Evolutionary conservation across 2,888 invertebrate genomes (phyloP).

Genomic region (Conus canariensis): DNA sequence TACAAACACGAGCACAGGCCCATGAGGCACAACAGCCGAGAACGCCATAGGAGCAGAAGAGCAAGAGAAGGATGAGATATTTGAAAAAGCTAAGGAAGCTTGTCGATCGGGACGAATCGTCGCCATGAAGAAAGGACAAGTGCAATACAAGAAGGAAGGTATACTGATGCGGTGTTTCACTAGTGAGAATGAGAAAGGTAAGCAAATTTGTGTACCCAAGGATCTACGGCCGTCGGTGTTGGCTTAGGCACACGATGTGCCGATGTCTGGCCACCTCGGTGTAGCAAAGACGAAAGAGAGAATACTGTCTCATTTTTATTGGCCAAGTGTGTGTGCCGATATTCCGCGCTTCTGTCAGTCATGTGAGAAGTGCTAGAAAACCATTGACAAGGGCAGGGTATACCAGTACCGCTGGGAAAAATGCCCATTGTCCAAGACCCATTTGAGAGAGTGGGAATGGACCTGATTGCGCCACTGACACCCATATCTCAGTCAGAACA

Average conservation of each 20-base stretch:
- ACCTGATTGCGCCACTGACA: slow-evolving; percentile 44
- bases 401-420: slow-evolving; percentile 14
- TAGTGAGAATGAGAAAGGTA: background rate
- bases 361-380: background rate
- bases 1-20: too few species aligned
- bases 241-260: background rate
- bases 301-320: background rate
- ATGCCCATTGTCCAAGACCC: slow-evolving; percentile 43
- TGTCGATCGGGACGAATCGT: too few species aligned
- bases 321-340: background rate
- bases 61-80: too few species aligned
- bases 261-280: background rate
- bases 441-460: slow-evolving; percentile 45
- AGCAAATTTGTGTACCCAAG: background rate
- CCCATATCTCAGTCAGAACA: slow-evolving; percentile 42
- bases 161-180: too few species aligned
- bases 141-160: too few species aligned
- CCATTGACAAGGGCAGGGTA: background rate
- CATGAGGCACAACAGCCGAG: too few species aligned
- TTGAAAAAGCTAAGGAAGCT: too few species aligned
- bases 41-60: too few species aligned
- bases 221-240: background rate
- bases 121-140: too few species aligned
- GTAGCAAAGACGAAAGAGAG: background rate
- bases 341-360: background rate